Base-by-base conservation (phyloP, 2,113 vertebrate species). In the Colius striatus region DNA sequence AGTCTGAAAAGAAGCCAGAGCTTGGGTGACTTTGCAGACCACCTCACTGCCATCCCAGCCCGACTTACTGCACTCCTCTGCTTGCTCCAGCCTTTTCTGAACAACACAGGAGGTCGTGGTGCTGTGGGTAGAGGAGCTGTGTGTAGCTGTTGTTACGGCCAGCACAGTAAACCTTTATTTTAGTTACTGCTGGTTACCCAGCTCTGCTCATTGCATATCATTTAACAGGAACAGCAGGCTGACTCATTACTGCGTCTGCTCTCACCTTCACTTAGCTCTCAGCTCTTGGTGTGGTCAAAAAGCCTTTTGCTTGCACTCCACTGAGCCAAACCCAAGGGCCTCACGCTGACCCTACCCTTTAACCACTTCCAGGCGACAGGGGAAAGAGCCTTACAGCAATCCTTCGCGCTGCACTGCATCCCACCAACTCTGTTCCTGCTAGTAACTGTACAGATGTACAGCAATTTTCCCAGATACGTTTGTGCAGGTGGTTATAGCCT, bases 351-450 rank as follows among this genome's bases (percentile, higher is more conserved):
- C 48, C 48, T 50, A 3, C 23, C 32, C 34, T 29, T 66, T 15
- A 76, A 11, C 36, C 4, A 2, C 21, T 70, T n/a, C 41, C 47
- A 58, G 23, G 23, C 22, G 30, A 36, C 0, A 1, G 0, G 1
- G 34, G 22, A 45, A 34, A 72, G 25, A 68, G 8, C 16, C 41
- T 36, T 30, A 6, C 14, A 50, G 36, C 36, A 54, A 16, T 54
- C 20, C 48, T 80, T 72, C 0, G 0, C n/a, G 5, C n/a, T 25
- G 13, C 2, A 1, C 17, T 16, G 2, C 1, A 1, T 58, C 74
- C 66, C 66, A 21, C 25, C 2, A 2, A 7, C 27, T 32, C 54
- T 47, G 1, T 25, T 78, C 18, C 25, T 76, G 67, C 11, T 58
- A 17, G 6, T 30, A 62, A 43, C 41, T n/a, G 16, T 75, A 66